These are phyloP conservation scores for Hoplodrina ambigua DNA, from an alignment of 2,888 invertebrate genomes.

Conservation along the genomic window DNA sequence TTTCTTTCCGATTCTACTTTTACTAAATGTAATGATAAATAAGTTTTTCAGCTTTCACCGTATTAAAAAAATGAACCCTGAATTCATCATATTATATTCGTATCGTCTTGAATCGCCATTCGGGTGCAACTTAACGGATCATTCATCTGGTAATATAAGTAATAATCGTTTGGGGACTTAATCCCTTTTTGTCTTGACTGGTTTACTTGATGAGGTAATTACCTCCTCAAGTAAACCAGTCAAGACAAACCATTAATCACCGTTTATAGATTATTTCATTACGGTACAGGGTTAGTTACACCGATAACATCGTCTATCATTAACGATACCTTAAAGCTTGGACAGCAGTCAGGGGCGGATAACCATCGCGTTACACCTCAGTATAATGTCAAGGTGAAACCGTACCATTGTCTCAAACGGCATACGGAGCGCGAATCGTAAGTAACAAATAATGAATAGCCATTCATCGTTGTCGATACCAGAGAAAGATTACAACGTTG, in stretches of 20 bases:
- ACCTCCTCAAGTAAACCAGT: slow-evolving; percentile 3
- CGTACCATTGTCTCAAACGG: slow-evolving; percentile 69
- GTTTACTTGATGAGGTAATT: too few species aligned
- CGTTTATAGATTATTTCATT: slow-evolving; percentile 25
- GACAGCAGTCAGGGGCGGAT: slow-evolving; percentile 59
- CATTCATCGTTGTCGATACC: slow-evolving; percentile 62
- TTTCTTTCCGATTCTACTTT: background rate
- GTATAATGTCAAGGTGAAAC: slow-evolving; percentile 73
- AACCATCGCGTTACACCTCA: slow-evolving; percentile 62
- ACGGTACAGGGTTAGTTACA: slow-evolving; percentile 12
- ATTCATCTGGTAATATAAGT: background rate
- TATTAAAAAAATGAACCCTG: too few species aligned
- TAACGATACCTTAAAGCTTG: slow-evolving; percentile 26
- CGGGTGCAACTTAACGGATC: background rate
- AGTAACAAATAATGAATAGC: slow-evolving; percentile 59
- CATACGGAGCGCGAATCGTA: slow-evolving; percentile 59
- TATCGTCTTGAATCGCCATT: background rate
- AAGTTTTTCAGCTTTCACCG: too few species aligned
- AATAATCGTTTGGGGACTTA: background rate
- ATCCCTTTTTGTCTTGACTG: too few species aligned
- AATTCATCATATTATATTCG: background rate
- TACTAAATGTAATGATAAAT: background rate
- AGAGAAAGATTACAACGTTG: slow-evolving; percentile 58
- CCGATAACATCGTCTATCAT: slow-evolving; percentile 56
- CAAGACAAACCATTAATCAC: slow-evolving; percentile 9